Base-by-base conservation (phyloP, 2,113 vertebrate species). In the Mionectes macconnelli region DNA sequence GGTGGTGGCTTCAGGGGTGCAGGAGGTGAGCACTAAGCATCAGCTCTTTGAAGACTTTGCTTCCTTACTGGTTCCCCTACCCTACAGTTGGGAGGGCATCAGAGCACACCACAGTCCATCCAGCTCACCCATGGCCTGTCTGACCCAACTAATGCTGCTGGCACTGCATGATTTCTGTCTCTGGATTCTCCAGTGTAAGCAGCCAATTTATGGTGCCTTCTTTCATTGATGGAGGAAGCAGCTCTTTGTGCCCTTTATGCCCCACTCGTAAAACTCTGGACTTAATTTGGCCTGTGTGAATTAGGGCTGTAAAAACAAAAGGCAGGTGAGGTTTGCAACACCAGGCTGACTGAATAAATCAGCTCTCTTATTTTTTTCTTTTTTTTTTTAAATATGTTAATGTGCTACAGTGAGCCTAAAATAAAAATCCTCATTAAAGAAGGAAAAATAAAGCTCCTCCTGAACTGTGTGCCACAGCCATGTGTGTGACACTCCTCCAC, bases 391-490 rank as follows among this genome's bases (percentile, higher is more conserved):
- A 90, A 80, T 90, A 95, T 96, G 95, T 92, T 96, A 96, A 97
- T 94, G 84, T 70, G 59, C 62, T 91, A 94, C 83, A 86, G 76
- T 53, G 91, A 93, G 93, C 83, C 93, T 89, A 92, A 97, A 96
- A 94, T 94, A 96, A 97, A 77, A 97, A 89, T 75, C 79, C 96
- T 97, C 96, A 84, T 94, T 97, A 97, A 96, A 87, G 94, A 96
- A 90, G 88, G 73, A 50, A 79, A 93, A 91, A 28, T 83, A 86
- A 85, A 94, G 84, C 2, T 0, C 55, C 81, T 96, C 83, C 69
- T 94, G 93, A 68, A 77, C 91, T 81, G 93, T 84, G 91, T 87
- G 81, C 82, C 66, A 73, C 90, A 87, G 90, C 78, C 77, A 94
- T 59, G 87, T 87, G 52, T 92, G 92, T 89, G 89, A 86, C 69